Conservation (phyloP, 2,888 invertebrate genomes). For the Cerastoderma edule region DNA sequence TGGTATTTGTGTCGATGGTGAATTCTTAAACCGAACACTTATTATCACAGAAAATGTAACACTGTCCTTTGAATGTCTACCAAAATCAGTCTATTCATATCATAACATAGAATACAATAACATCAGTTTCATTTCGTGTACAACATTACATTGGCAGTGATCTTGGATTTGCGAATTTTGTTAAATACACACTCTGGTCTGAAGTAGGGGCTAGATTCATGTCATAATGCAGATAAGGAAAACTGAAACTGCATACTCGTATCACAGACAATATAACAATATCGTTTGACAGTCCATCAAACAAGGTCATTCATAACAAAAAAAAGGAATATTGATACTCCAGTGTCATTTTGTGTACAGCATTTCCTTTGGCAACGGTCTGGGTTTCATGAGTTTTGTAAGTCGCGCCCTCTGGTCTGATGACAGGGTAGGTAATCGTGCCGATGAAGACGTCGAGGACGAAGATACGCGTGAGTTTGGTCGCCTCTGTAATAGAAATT, state of each 20-base stretch:
- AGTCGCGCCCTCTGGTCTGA: conserved; percentile 65
- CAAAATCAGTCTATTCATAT: too few species aligned
- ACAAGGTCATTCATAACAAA: not conserved
- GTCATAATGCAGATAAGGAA: too few species aligned
- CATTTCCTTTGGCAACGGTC: conserved; percentile 75
- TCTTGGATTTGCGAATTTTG: too few species aligned
- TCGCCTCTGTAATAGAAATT: conserved; percentile 57
- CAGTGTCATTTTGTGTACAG: conserved; percentile 66
- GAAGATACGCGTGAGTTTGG: conserved; percentile 60
- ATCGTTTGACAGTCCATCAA: not conserved
- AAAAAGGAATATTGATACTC: not conserved
- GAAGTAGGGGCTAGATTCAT: too few species aligned
- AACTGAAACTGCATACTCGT: not conserved
- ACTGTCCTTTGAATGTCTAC: too few species aligned
- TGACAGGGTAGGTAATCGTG: conserved; percentile 62
- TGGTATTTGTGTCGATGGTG: too few species aligned
- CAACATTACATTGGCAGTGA: too few species aligned
- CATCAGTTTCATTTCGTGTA: too few species aligned
- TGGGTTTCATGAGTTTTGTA: conserved; percentile 70
- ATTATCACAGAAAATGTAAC: too few species aligned
- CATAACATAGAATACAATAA: too few species aligned
- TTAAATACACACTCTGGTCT: too few species aligned
- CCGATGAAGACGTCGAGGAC: conserved; percentile 53
- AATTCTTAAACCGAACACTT: too few species aligned
- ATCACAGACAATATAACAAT: not conserved